These are phyloP conservation scores for Paralvinella palmiformis DNA, from an alignment of 1,140 invertebrate species.

Conservation along the genomic window DNA sequence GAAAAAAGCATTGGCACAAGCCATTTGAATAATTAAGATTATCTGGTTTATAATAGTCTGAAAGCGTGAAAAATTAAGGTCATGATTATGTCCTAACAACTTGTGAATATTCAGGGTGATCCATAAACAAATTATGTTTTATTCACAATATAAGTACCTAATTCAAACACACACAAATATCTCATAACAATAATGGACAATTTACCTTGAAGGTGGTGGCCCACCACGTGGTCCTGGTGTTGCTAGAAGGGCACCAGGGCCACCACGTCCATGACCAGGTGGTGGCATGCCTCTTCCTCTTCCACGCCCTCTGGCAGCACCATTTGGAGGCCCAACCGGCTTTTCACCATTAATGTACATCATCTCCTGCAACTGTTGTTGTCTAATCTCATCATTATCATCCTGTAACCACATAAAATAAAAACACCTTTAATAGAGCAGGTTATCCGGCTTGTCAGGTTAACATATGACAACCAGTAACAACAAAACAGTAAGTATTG, in stretches of 20 bases:
- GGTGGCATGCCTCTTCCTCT: conserved; percentile 18
- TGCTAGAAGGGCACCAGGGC: neutral
- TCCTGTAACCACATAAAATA: conserved; percentile 34
- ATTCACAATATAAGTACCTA: no score
- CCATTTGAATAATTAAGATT: no score
- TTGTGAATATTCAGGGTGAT: no score
- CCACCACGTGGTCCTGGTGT: no score
- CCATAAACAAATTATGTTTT: no score
- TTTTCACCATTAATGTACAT: conserved; percentile 41
- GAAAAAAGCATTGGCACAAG: no score
- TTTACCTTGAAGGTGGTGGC: no score
- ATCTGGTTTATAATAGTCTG: no score
- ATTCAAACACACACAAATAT: no score
- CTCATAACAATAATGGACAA: no score
- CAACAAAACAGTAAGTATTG: conserved; percentile 4
- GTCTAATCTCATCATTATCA: conserved; percentile 72
- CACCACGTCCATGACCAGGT: conserved; percentile 12
- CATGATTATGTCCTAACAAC: no score
- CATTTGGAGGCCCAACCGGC: conserved; percentile 22
- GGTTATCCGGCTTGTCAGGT: neutral
- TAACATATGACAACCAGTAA: neutral
- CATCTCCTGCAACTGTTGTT: conserved; percentile 70
- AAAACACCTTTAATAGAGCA: neutral
- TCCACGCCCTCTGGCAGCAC: conserved; percentile 21
- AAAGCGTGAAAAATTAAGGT: no score